Evolutionary conservation across 1,140 invertebrate species (phyloP).

Genomic region (Adelges cooleyi): DNA sequence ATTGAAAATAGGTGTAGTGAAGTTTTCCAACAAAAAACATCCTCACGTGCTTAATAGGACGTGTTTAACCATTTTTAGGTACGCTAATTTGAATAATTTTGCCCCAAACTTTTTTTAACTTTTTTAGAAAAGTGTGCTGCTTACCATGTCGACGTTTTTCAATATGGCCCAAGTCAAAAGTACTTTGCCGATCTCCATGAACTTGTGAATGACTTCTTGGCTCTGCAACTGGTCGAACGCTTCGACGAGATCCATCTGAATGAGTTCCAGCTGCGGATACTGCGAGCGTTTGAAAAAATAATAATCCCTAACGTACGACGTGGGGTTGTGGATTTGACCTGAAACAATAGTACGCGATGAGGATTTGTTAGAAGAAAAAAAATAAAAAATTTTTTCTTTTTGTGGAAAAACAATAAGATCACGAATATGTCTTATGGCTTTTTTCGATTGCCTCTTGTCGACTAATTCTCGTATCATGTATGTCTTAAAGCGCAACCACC

Average conservation of each 20-base stretch:
- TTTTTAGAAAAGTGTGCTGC: no score
- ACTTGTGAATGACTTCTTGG: constrained; percentile 86
- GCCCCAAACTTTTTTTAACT: no score
- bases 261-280: constrained; percentile 91
- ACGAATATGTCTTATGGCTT: no score
- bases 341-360: constrained; percentile 30
- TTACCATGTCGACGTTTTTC: constrained; percentile 78
- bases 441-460: no score
- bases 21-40: no score
- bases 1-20: no score
- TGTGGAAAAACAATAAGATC: no score
- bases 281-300: constrained; percentile 99
- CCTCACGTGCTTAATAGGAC: no score
- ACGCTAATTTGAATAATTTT: no score
- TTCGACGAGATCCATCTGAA: constrained; percentile 83
- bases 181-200: constrained; percentile 94
- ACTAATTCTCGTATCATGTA: no score
- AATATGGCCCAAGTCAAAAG: constrained; percentile 78
- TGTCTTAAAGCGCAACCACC: no score
- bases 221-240: constrained; percentile 84
- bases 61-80: no score
- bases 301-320: constrained; percentile 89
- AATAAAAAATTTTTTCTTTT: constrained; percentile 20
- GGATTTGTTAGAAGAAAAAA: background rate
- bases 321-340: constrained; percentile 91